Base-by-base conservation (phyloP, 2,797 vertebrate genomes). In the Atherinosoma microstoma region DNA sequence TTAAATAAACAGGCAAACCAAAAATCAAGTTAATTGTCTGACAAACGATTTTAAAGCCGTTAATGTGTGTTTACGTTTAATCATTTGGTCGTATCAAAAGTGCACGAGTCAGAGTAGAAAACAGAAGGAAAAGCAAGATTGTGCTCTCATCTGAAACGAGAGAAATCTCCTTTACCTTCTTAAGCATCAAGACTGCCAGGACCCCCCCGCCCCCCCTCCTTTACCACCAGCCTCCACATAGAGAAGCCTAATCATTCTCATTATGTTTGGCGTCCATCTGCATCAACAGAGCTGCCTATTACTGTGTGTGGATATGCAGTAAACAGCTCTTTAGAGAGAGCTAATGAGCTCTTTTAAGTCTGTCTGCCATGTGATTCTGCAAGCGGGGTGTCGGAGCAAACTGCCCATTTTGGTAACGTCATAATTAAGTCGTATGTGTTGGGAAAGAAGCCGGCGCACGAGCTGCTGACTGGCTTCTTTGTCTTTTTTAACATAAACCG, bases 281-380 rank as follows among this genome's bases (percentile, higher is more conserved):
- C 95, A 96, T 95, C 94, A 96, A 94, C 95, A 96, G 95, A 96
- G 95, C 96, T 96, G 96, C 96, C 97, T 96, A 96, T 97, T 97
- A 96, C 95, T 34, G 70, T 76, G 63, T 78, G 85, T 89, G 96
- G 96, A 91, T 96, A 95, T 96, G 97, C 95, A 96, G 96, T 97
- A 97, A 97, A 96, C 96, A 96, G 70, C 95, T 96, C 96, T 98
- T 97, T 96, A 96, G 96, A 96, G 96, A 95, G 94, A 94, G 95
- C 96, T 97, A 98, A 98, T 97, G 96, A 98, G 96, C 95, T 96
- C 96, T 97, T 97, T 97, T 96, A 96, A 97, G 96, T 95, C 96
- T 95, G 95, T 96, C 96, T 94, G 95, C 95, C 92, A 95, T 93
- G 90, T 94, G 95, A 97, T 96, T 97, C 95, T 95, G 95, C 96